Evolutionary conservation across 1,140 invertebrate genomes (phyloP).

Genomic region (Drosophila asahinai): DNA sequence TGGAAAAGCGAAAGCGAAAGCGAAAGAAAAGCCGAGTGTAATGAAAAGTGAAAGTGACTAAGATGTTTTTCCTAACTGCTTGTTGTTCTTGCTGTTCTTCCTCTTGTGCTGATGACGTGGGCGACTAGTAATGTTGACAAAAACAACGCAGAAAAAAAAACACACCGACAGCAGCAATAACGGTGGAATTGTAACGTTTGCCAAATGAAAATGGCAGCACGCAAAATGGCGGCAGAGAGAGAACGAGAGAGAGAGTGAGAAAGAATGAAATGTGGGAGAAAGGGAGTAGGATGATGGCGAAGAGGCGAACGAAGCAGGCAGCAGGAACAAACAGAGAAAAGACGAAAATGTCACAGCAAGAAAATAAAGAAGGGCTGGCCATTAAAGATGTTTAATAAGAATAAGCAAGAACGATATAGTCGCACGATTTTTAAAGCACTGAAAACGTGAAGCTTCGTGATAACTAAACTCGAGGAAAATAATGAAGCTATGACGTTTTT

Average conservation of each 20-base stretch:
- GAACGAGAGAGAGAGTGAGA: not conserved
- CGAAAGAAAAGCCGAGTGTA: conserved; percentile 22
- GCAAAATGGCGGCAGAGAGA: conserved; percentile 42
- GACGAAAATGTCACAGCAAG: not conserved
- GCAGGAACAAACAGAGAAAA: conserved; percentile 24
- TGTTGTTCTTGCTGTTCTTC: conserved; percentile 16
- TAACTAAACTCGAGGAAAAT: not conserved
- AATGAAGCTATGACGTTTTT: too few relatives aligned
- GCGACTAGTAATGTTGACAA: conserved; percentile 50
- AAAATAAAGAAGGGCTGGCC: conserved; percentile 6
- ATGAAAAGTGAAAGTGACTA: conserved; percentile 70
- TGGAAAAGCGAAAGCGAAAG: conserved; percentile 24
- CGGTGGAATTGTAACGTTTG: conserved; percentile 45
- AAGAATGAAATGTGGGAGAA: not conserved
- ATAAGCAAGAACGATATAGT: not conserved
- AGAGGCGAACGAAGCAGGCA: conserved; percentile 24
- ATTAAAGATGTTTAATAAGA: conserved; percentile 2
- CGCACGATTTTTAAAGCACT: not conserved
- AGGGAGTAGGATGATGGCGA: conserved; percentile 4
- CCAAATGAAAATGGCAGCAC: conserved; percentile 56
- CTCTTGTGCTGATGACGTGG: conserved; percentile 42
- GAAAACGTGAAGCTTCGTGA: too few relatives aligned
- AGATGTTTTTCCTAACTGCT: conserved; percentile 48
- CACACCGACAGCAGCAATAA: conserved; percentile 41
- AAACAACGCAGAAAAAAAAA: conserved; percentile 9